phyloP scores from a whole-genome alignment of 2,113 vertebrate species.

The Hemicordylus capensis region DNA sequence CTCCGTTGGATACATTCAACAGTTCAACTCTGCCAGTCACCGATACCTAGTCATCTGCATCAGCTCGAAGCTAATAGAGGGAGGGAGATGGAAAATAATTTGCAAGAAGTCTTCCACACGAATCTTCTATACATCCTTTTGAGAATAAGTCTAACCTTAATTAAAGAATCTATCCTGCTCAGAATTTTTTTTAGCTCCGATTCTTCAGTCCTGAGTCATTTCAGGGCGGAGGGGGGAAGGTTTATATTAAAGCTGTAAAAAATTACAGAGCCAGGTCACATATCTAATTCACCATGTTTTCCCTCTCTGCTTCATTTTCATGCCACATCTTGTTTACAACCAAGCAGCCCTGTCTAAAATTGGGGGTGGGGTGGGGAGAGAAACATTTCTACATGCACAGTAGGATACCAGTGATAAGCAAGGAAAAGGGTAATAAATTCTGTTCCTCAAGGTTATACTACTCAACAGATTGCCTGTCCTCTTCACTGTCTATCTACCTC shows the following conservation, averaged over 20 bases:
- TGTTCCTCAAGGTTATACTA: conserved; percentile 40
- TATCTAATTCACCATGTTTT: conserved; percentile 32
- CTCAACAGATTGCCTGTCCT: conserved; percentile 16
- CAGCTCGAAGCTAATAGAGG: conserved; percentile 7
- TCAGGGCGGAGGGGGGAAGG: conserved; percentile 10
- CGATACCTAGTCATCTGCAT: conserved; percentile 4
- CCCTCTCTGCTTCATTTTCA: conserved; percentile 40
- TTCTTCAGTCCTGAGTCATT: conserved; percentile 34
- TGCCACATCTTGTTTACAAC: conserved; percentile 44
- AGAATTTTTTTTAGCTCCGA: conserved; percentile 29
- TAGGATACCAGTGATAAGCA: conserved; percentile 40
- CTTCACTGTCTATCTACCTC: not conserved
- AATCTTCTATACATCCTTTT: conserved; percentile 19
- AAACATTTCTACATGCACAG: conserved; percentile 37
- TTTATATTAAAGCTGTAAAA: conserved; percentile 26
- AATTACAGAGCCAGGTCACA: conserved; percentile 35
- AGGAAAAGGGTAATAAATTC: conserved; percentile 34
- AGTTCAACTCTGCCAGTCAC: conserved; percentile 10
- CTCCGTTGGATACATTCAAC: conserved; percentile 6
- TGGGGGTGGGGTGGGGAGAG: not conserved
- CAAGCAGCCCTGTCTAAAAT: conserved; percentile 25
- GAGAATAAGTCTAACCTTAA: conserved; percentile 32
- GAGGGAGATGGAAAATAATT: not conserved
- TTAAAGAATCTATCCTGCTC: conserved; percentile 43
- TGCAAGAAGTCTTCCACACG: conserved; percentile 9